phyloP scores from a whole-genome alignment of 2,888 invertebrate species.

The Cheilosia grossa region DNA sequence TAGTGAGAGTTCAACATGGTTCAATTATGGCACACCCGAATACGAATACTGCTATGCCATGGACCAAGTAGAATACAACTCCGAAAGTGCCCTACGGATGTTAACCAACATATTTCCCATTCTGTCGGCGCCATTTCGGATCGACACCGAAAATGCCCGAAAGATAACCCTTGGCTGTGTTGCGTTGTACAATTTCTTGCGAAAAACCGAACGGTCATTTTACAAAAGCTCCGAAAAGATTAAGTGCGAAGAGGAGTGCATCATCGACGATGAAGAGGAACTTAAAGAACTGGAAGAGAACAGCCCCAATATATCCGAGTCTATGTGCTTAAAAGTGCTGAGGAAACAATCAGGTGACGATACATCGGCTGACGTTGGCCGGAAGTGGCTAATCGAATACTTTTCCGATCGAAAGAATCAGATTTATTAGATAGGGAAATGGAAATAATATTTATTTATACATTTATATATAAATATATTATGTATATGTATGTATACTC shows the following conservation, averaged over 20 bases:
- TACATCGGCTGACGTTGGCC: conserved; percentile 78
- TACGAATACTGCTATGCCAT: conserved; percentile 76
- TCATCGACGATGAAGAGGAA: conserved; percentile 80
- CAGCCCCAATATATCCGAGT: conserved; percentile 79
- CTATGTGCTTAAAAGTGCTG: conserved; percentile 79
- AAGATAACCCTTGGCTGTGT: conserved; percentile 81
- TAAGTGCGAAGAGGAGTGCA: conserved; percentile 80
- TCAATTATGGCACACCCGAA: conserved; percentile 69
- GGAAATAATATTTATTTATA: conserved; percentile 80
- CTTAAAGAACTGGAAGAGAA: conserved; percentile 80
- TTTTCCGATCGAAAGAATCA: conserved; percentile 72
- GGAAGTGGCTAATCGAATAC: conserved; percentile 78
- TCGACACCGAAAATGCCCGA: conserved; percentile 80
- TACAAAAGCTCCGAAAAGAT: conserved; percentile 79
- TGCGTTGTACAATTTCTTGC: conserved; percentile 81
- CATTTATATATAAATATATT: conserved; percentile 62
- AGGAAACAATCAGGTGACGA: conserved; percentile 79
- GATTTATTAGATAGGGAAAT: conserved; percentile 67
- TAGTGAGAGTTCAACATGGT: conserved; percentile 72
- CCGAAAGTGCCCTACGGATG: conserved; percentile 79
- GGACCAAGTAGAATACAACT: conserved; percentile 75
- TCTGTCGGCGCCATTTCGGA: conserved; percentile 79
- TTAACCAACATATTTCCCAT: conserved; percentile 81
- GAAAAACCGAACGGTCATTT: conserved; percentile 80
- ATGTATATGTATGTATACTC: conserved; percentile 69